Percentiles rank a stretch among this genome's conserved stretches.
Evolutionary conservation across 2,888 invertebrate species (phyloP).

Genomic region (Apodemia hepburni): DNA sequence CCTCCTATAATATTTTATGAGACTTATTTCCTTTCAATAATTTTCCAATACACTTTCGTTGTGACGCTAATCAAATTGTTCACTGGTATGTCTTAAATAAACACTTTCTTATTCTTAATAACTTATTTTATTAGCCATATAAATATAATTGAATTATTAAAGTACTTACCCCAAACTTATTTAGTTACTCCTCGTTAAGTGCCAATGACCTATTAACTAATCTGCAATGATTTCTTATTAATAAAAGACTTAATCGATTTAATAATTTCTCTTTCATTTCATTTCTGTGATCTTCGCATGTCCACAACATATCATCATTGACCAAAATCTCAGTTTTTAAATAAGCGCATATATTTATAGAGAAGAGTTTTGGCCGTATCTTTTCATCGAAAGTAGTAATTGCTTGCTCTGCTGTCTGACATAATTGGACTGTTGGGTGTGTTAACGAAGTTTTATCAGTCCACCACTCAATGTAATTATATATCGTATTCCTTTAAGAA

Average conservation of each 20-base stretch:
- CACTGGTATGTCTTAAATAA: no score
- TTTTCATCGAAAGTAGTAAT: neutral
- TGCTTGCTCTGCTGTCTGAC: neutral
- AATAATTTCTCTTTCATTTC: neutral
- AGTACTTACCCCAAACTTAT: no score
- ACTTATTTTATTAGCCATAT: no score
- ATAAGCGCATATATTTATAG: neutral
- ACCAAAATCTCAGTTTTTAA: neutral
- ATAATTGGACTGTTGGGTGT: no score
- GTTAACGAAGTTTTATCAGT: no score
- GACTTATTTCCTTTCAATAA: no score
- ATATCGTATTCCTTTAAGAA: neutral
- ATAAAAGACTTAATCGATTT: neutral
- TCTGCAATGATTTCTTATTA: neutral
- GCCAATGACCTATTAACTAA: neutral
- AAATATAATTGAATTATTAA: no score
- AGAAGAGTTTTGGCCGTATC: no score
- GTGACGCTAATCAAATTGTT: no score
- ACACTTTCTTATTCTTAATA: no score
- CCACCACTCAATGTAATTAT: constrained; percentile 1
- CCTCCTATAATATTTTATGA: no score
- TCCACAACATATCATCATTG: neutral
- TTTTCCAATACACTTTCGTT: no score
- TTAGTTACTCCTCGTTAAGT: neutral
- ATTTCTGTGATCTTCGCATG: neutral